Base-by-base conservation (phyloP, 2,888 invertebrate species). In the Kuschelorhynchus macadamiae region DNA sequence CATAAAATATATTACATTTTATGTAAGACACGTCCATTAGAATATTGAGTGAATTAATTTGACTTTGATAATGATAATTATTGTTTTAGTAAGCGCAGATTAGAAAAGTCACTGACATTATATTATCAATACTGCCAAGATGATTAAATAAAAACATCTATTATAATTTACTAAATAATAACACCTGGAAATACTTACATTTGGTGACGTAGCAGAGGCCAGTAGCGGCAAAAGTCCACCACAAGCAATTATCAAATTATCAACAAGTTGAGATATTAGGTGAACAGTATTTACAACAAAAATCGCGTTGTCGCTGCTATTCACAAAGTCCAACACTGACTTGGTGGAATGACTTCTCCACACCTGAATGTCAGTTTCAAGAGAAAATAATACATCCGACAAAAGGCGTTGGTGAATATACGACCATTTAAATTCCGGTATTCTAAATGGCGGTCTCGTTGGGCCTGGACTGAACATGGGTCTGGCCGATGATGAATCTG, bases 351-450 rank as follows among this genome's bases (percentile, higher is more conserved):
- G 97, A 83, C 96, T 97, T 67, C 91, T 87, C 91, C 91, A 91
- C 42, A 91, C 88, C 88, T 98, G 97, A 79, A 99, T 95, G 80
- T 99, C 99, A 9, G 96, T 96, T 85, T 99, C 99, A 63, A 99
- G 87, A 0, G 98, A 97, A 84, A 96, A 96, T 25, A 99, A 87
- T 32, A 99, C 93, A 84, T 99, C 99, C 11, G 97, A 96, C 0
- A 99, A 87, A 60, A 99, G 86, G 68, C 97, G 88, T 84, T 99
- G 97, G 85, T 99, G 99, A 75, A 99, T 96, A 84, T 96, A 95
- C 0, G 98, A 99, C 99, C 99, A 99, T 78, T 97, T 94, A 86
- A 99, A 99, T 86, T 99, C 99, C 18, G 99, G 99, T 82, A 99
- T 99, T 74, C 99, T 90, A 86, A 99, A 99, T 1, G 98, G 97